These are phyloP conservation scores for Idaea aversata DNA, from an alignment of 2,888 invertebrate genomes.

Conservation along the genomic window DNA sequence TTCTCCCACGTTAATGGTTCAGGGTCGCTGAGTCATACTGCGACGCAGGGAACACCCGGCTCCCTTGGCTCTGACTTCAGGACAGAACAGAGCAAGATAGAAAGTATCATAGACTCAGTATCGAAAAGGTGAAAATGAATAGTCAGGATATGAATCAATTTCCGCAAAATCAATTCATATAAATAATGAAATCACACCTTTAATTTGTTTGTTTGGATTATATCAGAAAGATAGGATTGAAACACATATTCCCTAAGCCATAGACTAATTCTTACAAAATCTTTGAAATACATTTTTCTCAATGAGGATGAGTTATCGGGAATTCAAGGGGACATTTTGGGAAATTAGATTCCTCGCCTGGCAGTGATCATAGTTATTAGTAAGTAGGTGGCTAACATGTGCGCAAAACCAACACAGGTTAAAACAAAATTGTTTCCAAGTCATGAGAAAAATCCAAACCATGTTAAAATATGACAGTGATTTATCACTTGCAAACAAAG, in stretches of 20 bases:
- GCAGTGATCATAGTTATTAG: not conserved
- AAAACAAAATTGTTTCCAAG: not conserved
- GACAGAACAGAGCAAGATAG: not conserved
- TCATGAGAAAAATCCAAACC: not conserved
- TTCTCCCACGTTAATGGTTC: conserved; percentile 60
- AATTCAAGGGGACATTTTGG: not conserved
- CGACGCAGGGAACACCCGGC: conserved; percentile 68
- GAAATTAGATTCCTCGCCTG: not conserved
- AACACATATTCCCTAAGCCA: not conserved
- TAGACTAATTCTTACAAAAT: too few relatives aligned
- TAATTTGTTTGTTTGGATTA: not conserved
- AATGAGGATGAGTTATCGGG: not conserved
- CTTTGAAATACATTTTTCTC: too few relatives aligned
- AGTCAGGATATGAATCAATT: not conserved
- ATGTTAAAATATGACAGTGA: not conserved
- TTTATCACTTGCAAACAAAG: not conserved
- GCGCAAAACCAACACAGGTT: not conserved
- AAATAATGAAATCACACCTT: not conserved
- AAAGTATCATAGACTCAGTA: not conserved
- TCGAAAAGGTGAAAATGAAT: not conserved
- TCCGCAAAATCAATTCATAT: not conserved
- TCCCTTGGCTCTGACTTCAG: conserved; percentile 46
- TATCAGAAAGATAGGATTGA: not conserved
- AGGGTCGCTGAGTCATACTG: conserved; percentile 62
- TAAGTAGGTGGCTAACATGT: not conserved